Evolutionary conservation across 2,888 invertebrate genomes (phyloP), one percentile per base, ranked within the genome.

Genomic region (Leucozona laternaria): DNA sequence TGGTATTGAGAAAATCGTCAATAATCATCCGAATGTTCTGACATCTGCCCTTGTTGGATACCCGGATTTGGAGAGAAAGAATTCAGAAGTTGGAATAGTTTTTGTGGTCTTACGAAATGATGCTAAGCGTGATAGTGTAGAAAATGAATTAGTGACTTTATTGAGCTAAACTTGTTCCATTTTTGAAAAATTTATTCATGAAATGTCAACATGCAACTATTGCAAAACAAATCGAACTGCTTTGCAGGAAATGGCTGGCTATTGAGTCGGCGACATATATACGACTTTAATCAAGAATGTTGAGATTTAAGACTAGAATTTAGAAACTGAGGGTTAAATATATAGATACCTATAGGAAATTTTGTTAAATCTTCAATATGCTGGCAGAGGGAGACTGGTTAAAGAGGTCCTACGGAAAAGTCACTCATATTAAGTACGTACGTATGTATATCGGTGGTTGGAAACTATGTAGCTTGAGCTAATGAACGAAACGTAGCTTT

Each of bases 11-110:
- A 40, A 60, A 5, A 45, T 88, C 17, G 79, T 86, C 2, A 66
- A 80, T 53, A 31, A 1, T 25, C 48, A 88, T 17, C 50, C 80
- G 0, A 80, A 75, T 17, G 66, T 89, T 2, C 22, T 66, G 1
- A 20, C 17, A 25, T 70, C 88, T 1, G 73, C 58, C 25, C 64
- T 89, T 2, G 79, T 89, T 4, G 88, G 88, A 4, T 71, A 71
- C 71, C 60, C 57, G 0, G 37, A 53, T 28, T 64, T 57, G 0
- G 17, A 43, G 7, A 40, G 43, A 8, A 17, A 50, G 10, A 2
- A 15, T 10, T 53, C 77, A 2, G 87, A 88, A 53, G 17, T 79
- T 25, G 60, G 88, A 15, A 86, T 82, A 1, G 25, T 89, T 40
- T 89, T 88, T 66, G 79, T 25, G 25, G 25, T 78, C 4, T 25